Base-by-base conservation (phyloP, 1,140 invertebrate genomes). In the Fragariocoptes setiger region DNA sequence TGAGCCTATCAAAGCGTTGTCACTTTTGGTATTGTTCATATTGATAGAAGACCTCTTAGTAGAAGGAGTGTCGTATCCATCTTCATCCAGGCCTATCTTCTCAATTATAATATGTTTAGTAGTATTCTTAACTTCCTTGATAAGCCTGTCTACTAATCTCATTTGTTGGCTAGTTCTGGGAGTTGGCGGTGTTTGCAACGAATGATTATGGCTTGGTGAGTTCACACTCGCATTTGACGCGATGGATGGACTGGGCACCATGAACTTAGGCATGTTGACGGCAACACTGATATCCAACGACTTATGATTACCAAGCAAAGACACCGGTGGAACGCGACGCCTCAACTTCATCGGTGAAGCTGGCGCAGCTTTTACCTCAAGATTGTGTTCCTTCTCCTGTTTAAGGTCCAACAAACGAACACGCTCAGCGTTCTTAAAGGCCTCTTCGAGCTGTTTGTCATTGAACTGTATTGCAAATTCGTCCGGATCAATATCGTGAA, bases 21-120 rank as follows among this genome's bases (percentile, higher is more conserved):
- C 90, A n/a, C 25, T n/a, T n/a, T n/a, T n/a, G n/a, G n/a, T n/a
- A n/a, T n/a, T n/a, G 62, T 97, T 90, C 1, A 86, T 71, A 13
- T 69, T 68, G 18, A 57, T 61, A 19, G 65, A 56, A 21, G 36
- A 14, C 8, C 18, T 19, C 38, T 37, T 37, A 13, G 19, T 12
- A n/a, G n/a, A n/a, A n/a, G n/a, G n/a, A 5, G 40, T 35, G 3
- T 38, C 25, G 18, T 12, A 19, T 21, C 40, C 40, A 20, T 3
- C 3, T 4, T 3, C 35, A 13, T 19, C 13, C 46, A 21, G 20
- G 2, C 82, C 82, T 74, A 99, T 80, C 63, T 97, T 97, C 50
- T 90, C 82, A 0, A 99, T 69, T 21, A 95, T 58, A 80, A 97
- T 94, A 52, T 85, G 63, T 61, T 97, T 97, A 1, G 88, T 95